These are phyloP conservation scores for Drymodes brunneopygia DNA, from an alignment of 2,113 vertebrate genomes.

Conservation along the genomic window DNA sequence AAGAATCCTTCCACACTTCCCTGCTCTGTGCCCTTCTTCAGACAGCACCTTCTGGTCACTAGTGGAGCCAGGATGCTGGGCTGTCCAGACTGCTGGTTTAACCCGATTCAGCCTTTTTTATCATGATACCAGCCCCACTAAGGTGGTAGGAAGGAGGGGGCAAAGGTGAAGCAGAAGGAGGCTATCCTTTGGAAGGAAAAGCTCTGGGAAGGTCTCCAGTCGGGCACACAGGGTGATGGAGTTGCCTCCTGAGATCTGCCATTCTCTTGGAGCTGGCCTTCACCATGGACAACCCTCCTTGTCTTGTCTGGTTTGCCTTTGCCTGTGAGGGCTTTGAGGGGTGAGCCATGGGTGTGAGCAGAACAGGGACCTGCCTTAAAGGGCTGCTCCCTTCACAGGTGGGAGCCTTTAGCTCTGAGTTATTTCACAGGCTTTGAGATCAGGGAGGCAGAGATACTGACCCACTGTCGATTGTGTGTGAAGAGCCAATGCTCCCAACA, in stretches of 20 bases:
- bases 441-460: neutral
- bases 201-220: neutral
- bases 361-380: neutral
- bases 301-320: neutral
- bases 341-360: neutral
- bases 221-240: accelerated
- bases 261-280: neutral
- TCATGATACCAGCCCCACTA: neutral
- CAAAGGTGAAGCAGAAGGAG: neutral
- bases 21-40: neutral
- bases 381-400: neutral
- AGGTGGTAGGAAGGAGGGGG: neutral
- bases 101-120: neutral
- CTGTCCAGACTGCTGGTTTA: neutral
- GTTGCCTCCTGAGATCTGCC: neutral
- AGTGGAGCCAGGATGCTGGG: neutral
- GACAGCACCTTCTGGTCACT: neutral
- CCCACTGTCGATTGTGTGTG: neutral
- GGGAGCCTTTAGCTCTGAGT: neutral
- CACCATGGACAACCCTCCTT: accelerated
- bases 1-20: neutral
- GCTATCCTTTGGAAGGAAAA: neutral
- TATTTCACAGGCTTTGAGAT: neutral
- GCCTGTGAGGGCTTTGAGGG: neutral
- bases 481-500: neutral